Evolutionary conservation across 2,888 invertebrate species (phyloP), one percentile per base, ranked within the genome.

Genomic region (Rhamnusium bicolor): DNA sequence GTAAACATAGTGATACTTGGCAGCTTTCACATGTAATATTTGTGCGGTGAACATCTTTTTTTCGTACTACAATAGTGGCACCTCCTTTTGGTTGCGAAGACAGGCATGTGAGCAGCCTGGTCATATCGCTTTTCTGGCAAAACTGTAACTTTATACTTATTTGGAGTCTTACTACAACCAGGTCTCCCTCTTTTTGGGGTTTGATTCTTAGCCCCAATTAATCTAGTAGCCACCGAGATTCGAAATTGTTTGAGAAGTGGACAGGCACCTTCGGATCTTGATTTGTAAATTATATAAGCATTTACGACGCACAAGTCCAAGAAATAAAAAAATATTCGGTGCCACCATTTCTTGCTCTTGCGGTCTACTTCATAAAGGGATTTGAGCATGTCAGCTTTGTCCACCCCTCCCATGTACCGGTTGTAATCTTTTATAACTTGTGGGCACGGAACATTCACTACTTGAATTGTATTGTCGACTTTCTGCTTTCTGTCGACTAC

Each of bases 261-360:
- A n/a, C n/a, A n/a, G n/a, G n/a, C n/a, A n/a, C n/a, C n/a, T n/a
- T n/a, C n/a, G n/a, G 51, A 18, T 51, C 19, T 51, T 51, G 18
- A 51, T 19, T 51, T 51, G 7, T 18, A 51, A 18, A 51, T 51
- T 18, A 51, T 51, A 62, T 18, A 62, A 19, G 66, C 53, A 66
- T 66, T 66, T 14, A 53, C 53, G 14, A 66, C 19, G 16, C 53
- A 53, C 29, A 66, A 60, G 58, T 73, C 73, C 32, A 73, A 16
- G 27, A 73, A 58, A 62, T 73, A 71, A 60, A 73, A 72, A 46
- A 71, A 71, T 47, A 73, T 73, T 18, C 73, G 29, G 29, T 73
- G 67, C 67, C 66, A 73, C 73, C 73, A 73, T 61, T 73, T 71
- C 24, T 58, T 58, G 61, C 65, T 51, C 32, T 60, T 60, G 1